phyloP scores from a whole-genome alignment of 2,797 vertebrate genomes.

The Sebastiscus albofasciatus region DNA sequence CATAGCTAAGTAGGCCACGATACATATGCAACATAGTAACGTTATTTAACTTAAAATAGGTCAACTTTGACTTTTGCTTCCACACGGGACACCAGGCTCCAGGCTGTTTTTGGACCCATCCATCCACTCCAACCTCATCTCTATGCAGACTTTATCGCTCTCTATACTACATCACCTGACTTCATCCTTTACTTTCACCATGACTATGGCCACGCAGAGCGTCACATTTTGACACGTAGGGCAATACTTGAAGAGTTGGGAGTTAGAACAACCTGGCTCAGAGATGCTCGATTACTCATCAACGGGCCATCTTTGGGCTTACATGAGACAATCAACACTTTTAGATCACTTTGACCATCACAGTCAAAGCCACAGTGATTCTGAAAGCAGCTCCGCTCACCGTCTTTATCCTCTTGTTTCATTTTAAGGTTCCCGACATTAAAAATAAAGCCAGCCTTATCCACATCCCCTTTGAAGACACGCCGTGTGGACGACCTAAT shows the following conservation, averaged over 20 bases:
- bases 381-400: not conserved
- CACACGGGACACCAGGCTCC: too few relatives aligned
- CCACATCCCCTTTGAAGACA: not conserved
- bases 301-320: not conserved
- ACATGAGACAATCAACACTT: not conserved
- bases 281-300: not conserved
- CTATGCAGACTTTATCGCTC: not conserved
- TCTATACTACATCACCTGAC: not conserved
- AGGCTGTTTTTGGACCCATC: not conserved
- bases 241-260: not conserved
- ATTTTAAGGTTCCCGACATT: not conserved
- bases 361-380: not conserved
- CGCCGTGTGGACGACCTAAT: conserved; percentile 3
- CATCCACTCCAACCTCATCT: not conserved
- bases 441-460: not conserved
- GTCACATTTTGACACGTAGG: not conserved
- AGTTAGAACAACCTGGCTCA: not conserved
- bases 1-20: not conserved
- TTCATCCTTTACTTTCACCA: not conserved
- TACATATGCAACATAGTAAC: not conserved
- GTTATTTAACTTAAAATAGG: not conserved
- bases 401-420: conserved; percentile 2
- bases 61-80: not conserved
- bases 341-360: not conserved
- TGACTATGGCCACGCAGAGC: not conserved